phyloP scores from a whole-genome alignment of 1,140 invertebrate genomes.

The Zaprionus taronus region DNA sequence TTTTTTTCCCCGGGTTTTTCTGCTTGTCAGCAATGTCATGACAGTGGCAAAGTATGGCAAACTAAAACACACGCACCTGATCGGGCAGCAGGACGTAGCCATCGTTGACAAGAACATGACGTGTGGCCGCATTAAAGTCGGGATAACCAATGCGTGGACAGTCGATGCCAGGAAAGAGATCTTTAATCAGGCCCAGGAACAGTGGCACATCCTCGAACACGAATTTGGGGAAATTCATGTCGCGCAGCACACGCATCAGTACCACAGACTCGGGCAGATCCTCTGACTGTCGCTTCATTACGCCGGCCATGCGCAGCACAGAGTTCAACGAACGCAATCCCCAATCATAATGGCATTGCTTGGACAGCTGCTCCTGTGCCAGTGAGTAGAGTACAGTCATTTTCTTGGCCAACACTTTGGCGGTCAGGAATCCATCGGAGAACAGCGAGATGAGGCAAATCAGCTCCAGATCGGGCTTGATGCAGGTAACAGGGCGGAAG shows the following conservation, averaged over 20 bases:
- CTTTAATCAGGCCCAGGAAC: slow-evolving; percentile 94
- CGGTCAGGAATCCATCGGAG: slow-evolving; percentile 94
- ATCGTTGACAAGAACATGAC: slow-evolving; percentile 87
- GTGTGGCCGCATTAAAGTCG: slow-evolving; percentile 92
- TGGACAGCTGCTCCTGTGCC: slow-evolving; percentile 93
- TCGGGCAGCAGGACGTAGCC: slow-evolving; percentile 90
- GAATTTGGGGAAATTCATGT: slow-evolving; percentile 97
- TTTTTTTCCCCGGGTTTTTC: slow-evolving; percentile 13
- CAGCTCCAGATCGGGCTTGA: slow-evolving; percentile 94
- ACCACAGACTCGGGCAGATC: slow-evolving; percentile 93
- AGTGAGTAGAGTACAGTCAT: slow-evolving; percentile 95
- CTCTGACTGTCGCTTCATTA: slow-evolving; percentile 90
- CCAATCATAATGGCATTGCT: slow-evolving; percentile 97
- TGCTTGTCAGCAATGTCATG: slow-evolving; percentile 63
- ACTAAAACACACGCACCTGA: slow-evolving; percentile 86
- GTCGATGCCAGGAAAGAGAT: slow-evolving; percentile 95
- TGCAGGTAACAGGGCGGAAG: slow-evolving; percentile 95
- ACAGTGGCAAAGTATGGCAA: slow-evolving; percentile 44
- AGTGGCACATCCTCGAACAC: slow-evolving; percentile 95
- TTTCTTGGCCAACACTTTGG: slow-evolving; percentile 95
- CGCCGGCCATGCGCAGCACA: slow-evolving; percentile 94
- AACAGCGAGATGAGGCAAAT: slow-evolving; percentile 96
- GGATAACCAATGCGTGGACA: slow-evolving; percentile 93
- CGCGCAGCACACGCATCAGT: slow-evolving; percentile 93
- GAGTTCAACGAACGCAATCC: slow-evolving; percentile 95